These are phyloP conservation scores for Porites lobata DNA, from an alignment of 92 coral and sea anemone genomes.

Conservation along the genomic window DNA sequence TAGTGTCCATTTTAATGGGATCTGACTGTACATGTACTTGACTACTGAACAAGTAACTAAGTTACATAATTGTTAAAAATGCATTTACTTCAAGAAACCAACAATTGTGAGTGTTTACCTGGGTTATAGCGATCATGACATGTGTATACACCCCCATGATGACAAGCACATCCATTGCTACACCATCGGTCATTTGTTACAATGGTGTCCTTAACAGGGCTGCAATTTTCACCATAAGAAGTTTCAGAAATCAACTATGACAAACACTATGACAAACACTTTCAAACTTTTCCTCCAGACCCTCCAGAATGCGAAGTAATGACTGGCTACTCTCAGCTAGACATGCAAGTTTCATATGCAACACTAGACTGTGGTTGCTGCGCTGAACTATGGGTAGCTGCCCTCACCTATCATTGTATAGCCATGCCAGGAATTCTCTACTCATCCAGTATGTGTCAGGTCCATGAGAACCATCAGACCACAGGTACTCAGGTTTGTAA, in stretches of 20 bases:
- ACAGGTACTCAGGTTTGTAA: constrained; percentile 82
- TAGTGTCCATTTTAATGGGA: too few relatives aligned
- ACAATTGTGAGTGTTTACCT: constrained; percentile 44
- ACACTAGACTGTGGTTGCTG: too few relatives aligned
- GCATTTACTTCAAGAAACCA: not conserved
- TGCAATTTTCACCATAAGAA: not conserved
- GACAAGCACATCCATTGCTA: constrained; percentile 70
- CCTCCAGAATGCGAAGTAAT: too few relatives aligned
- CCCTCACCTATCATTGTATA: constrained; percentile 83
- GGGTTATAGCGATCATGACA: constrained; percentile 82
- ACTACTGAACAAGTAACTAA: too few relatives aligned
- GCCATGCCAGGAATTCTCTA: constrained; percentile 86
- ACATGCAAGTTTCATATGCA: too few relatives aligned
- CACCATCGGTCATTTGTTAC: constrained; percentile 83
- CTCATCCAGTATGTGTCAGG: constrained; percentile 88
- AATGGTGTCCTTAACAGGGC: constrained; percentile 84
- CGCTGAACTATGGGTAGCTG: not conserved
- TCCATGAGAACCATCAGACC: constrained; percentile 86
- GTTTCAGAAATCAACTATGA: not conserved
- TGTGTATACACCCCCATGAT: constrained; percentile 82
- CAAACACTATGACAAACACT: not conserved
- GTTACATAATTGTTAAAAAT: not conserved
- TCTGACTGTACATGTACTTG: too few relatives aligned
- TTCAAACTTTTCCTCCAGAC: too few relatives aligned
- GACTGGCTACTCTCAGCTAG: too few relatives aligned